A percentile compares a stretch with the other conserved stretches of the same genome.
Evolutionary conservation across 1,140 invertebrate species (phyloP).

Genomic region (Elymnias hypermnestra): DNA sequence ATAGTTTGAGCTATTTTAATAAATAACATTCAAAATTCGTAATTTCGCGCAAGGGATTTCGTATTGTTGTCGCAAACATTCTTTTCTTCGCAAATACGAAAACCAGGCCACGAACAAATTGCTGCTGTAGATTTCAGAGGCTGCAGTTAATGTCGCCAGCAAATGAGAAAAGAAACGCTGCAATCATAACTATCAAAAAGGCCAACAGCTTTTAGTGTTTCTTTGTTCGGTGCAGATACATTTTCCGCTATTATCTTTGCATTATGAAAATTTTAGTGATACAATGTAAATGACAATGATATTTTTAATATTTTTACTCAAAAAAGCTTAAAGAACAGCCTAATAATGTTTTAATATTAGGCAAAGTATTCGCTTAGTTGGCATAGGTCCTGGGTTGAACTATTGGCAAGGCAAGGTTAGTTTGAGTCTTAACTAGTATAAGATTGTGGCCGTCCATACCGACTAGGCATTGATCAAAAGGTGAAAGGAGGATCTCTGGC

Average conservation of each 20-base stretch:
- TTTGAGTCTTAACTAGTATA: no score
- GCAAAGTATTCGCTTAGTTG: no score
- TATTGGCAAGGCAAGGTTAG: no score
- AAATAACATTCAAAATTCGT: slow-evolving; percentile 12
- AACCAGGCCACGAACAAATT: slow-evolving; percentile 16
- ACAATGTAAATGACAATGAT: no score
- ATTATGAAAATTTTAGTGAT: no score
- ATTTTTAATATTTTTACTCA: no score
- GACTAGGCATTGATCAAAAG: no score
- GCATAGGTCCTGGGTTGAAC: no score
- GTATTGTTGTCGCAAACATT: slow-evolving; percentile 18
- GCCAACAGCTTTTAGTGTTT: slow-evolving; percentile 14
- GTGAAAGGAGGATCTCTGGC: no score
- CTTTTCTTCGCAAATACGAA: slow-evolving; percentile 21
- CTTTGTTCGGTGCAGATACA: slow-evolving; percentile 6
- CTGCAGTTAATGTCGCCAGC: slow-evolving; percentile 22
- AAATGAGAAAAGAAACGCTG: slow-evolving; percentile 20
- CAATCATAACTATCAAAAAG: slow-evolving; percentile 18
- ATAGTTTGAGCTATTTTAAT: slow-evolving; percentile 16
- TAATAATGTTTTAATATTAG: no score
- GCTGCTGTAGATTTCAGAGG: slow-evolving; percentile 9
- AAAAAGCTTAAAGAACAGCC: no score
- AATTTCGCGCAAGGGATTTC: slow-evolving; percentile 12
- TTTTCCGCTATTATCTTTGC: not conserved
- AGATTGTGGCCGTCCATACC: no score